Base-by-base conservation (phyloP, 2,888 invertebrate species). In the Clitarchus hookeri region DNA sequence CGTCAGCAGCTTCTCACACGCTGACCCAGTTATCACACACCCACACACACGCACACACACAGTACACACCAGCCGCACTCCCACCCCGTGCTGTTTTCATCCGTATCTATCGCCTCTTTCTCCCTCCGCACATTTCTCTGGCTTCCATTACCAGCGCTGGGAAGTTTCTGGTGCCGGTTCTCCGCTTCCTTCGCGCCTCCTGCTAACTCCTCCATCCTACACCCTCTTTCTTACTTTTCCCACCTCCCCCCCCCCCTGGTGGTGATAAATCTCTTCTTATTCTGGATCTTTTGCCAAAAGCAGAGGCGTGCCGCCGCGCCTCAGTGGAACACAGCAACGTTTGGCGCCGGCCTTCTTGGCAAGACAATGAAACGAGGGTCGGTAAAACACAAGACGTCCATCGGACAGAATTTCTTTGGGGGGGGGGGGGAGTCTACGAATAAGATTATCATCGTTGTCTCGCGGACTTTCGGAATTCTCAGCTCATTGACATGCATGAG, bases 261-360 rank as follows among this genome's bases (percentile, higher is more conserved):
- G 65, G 65, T 65, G 65, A 65, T 65, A 65, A 65, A 65, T 65
- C 65, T 65, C 65, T 65, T 65, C 65, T 65, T 65, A 48, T 48
- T 65, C 65, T 65, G 8, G 48, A 65, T 65, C 65, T 65, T 65
- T 65, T 65, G 65, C 65, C 65, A 65, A 65, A 65, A 65, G 11
- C 16, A 11, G 6, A 65, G 65, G 65, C 65, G 23, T 65, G 65
- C n/a, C 65, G 65, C 65, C 23, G n/a, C 8, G 23, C 48, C 16
- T 8, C 48, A 48, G 48, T 48, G 48, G 48, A 48, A 48, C 48
- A 48, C 16, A 13, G 48, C 3, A 8, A 4, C 16, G 48, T 48
- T 48, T 48, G 48, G 48, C 48, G 48, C 48, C 48, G 48, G 48
- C 6, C 48, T 16, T 48, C 48, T 48, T 48, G 48, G 48, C 48